Evolutionary conservation across 2,113 vertebrate species (phyloP).

Genomic region (Ellobius talpinus): DNA sequence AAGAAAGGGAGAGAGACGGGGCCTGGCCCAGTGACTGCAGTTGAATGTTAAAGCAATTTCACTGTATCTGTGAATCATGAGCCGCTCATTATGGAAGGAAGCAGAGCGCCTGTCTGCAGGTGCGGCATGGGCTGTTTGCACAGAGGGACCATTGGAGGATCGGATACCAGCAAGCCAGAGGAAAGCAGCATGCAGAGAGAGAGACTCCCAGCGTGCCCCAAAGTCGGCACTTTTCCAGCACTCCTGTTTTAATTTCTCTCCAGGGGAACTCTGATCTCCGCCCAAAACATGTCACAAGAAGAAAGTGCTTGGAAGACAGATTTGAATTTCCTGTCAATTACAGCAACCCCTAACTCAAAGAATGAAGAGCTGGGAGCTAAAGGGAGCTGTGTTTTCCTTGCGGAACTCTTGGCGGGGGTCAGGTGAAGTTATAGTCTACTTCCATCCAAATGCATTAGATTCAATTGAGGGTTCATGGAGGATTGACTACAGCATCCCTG

Average conservation of each 20-base stretch:
- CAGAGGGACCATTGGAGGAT: constrained; percentile 82
- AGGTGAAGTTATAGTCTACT: background rate
- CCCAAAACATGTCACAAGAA: constrained; percentile 68
- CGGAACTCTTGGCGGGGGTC: background rate
- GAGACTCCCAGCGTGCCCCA: constrained; percentile 84
- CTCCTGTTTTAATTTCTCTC: constrained; percentile 84
- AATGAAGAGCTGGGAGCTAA: constrained; percentile 28
- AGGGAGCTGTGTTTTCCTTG: constrained; percentile 79
- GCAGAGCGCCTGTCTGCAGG: constrained; percentile 80
- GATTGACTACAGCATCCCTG: background rate
- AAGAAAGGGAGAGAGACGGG: background rate
- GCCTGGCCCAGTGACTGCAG: constrained; percentile 19
- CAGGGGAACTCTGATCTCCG: constrained; percentile 64
- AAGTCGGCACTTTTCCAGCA: constrained; percentile 82
- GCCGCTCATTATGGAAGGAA: constrained; percentile 64
- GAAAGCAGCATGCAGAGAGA: constrained; percentile 80
- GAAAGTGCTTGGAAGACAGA: constrained; percentile 80
- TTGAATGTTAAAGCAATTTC: constrained; percentile 66
- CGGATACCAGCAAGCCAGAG: constrained; percentile 78
- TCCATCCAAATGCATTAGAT: background rate
- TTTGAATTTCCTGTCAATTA: constrained; percentile 86
- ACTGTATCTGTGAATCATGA: constrained; percentile 66
- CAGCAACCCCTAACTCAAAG: constrained; percentile 79
- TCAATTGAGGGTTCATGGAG: background rate
- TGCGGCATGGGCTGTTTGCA: constrained; percentile 78